Percentiles rank a stretch among this genome's conserved stretches.
phyloP scores from a whole-genome alignment of 92 coral and sea anemone species.

The Heteractis magnifica region DNA sequence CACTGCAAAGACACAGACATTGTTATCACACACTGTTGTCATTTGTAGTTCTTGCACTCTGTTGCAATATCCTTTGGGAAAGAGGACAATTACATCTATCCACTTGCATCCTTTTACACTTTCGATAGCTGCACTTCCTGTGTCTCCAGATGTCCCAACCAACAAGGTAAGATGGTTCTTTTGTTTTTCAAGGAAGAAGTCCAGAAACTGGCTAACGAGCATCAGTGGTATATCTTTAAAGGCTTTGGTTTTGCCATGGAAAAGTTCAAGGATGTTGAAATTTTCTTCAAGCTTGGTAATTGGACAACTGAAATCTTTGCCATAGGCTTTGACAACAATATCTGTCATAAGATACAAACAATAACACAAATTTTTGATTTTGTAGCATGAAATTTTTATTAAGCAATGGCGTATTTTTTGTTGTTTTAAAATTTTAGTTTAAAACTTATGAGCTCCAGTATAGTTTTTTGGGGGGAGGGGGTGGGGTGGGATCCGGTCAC shows the following conservation, averaged over 20 bases:
- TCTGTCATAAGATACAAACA: slow-evolving; percentile 30
- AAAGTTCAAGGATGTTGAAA: slow-evolving; percentile 72
- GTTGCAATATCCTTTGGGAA: slow-evolving; percentile 78
- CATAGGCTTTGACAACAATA: slow-evolving; percentile 68
- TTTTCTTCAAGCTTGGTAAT: slow-evolving; percentile 44
- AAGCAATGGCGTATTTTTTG: too few relatives aligned
- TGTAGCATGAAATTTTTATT: too few relatives aligned
- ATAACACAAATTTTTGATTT: not conserved
- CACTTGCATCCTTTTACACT: slow-evolving; percentile 54
- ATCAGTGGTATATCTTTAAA: slow-evolving; percentile 83
- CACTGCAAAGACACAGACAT: slow-evolving; percentile 69
- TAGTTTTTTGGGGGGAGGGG: too few relatives aligned
- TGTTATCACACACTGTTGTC: slow-evolving; percentile 75
- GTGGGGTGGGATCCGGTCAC: too few relatives aligned
- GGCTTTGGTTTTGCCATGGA: slow-evolving; percentile 94
- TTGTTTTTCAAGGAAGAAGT: slow-evolving; percentile 66
- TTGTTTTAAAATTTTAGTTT: too few relatives aligned
- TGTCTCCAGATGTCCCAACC: slow-evolving; percentile 88
- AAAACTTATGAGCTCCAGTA: too few relatives aligned
- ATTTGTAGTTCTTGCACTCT: slow-evolving; percentile 84
- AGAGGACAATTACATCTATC: slow-evolving; percentile 70
- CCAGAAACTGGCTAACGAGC: slow-evolving; percentile 68
- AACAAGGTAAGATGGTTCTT: slow-evolving; percentile 58
- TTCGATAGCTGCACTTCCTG: slow-evolving; percentile 95
- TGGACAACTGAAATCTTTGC: slow-evolving; percentile 48